A percentile compares a stretch with the other conserved stretches of the same genome.
Evolutionary conservation across 2,888 invertebrate species (phyloP).

Genomic region (Andrena dorsata): DNA sequence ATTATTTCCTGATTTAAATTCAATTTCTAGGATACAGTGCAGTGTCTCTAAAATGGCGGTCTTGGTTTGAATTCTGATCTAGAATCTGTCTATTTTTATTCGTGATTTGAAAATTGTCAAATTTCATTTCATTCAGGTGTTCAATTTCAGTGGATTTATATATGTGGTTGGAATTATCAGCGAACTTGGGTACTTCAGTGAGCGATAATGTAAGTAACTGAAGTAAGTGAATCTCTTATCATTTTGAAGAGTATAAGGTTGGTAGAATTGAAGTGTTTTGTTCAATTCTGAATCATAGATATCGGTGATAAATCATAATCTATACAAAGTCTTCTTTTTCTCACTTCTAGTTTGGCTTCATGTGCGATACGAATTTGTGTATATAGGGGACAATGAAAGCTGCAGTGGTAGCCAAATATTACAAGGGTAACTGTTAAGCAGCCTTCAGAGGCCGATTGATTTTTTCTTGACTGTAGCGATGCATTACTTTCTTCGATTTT

Average conservation of each 20-base stretch:
- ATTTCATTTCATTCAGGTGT: not conserved
- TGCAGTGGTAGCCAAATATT: not conserved
- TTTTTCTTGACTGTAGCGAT: not conserved
- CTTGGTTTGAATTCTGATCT: not conserved
- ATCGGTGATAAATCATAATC: no score
- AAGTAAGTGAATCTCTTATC: no score
- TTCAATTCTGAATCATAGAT: no score
- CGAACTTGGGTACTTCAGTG: no score
- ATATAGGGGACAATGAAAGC: not conserved
- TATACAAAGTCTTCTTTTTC: no score
- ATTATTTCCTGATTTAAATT: conserved; percentile 18
- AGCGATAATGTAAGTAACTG: no score
- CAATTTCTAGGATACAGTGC: not conserved
- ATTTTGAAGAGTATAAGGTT: no score
- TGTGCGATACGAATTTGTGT: no score
- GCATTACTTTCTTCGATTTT: not conserved
- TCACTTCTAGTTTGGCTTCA: no score
- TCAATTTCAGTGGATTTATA: not conserved
- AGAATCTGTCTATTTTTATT: not conserved
- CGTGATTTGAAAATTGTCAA: not conserved
- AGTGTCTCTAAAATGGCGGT: not conserved
- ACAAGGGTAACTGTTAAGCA: not conserved
- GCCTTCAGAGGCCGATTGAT: not conserved
- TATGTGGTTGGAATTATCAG: not conserved
- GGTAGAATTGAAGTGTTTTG: no score